Evolutionary conservation across 2,888 invertebrate genomes (phyloP).

Genomic region (Lithophane leautieri): DNA sequence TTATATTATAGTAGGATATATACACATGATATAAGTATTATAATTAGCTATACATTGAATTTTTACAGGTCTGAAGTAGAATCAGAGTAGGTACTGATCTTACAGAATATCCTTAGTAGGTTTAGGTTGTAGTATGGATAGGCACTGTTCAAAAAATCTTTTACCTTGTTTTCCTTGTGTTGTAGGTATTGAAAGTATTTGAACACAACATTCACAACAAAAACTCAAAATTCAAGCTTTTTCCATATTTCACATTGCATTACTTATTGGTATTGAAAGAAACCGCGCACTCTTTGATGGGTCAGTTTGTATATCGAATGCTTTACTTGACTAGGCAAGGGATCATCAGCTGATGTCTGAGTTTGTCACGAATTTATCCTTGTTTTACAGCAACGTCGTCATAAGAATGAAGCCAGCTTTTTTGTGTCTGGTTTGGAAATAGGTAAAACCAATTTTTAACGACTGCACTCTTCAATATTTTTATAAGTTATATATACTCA

Average conservation of each 20-base stretch:
- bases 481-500: neutral
- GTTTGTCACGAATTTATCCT: constrained; percentile 3
- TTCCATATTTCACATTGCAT: constrained; percentile 37
- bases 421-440: neutral
- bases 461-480: constrained; percentile 10
- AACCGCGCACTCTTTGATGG: constrained; percentile 17
- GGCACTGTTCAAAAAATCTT: neutral
- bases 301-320: neutral
- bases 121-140: neutral
- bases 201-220: constrained; percentile 21
- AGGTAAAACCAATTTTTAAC: neutral
- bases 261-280: neutral
- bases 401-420: neutral
- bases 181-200: constrained; percentile 12
- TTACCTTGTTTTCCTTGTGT: constrained; percentile 24
- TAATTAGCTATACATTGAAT: neutral
- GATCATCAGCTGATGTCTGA: neutral
- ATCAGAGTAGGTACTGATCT: neutral
- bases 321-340: constrained; percentile 3
- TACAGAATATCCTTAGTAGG: neutral
- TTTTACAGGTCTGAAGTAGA: neutral
- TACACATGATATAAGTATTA: too few species aligned
- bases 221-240: constrained; percentile 21
- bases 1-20: too few species aligned
- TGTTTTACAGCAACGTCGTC: neutral